Evolutionary conservation across 2,888 invertebrate genomes (phyloP), one percentile per base, ranked within the genome.

Genomic region (Xestia c-nigrum): DNA sequence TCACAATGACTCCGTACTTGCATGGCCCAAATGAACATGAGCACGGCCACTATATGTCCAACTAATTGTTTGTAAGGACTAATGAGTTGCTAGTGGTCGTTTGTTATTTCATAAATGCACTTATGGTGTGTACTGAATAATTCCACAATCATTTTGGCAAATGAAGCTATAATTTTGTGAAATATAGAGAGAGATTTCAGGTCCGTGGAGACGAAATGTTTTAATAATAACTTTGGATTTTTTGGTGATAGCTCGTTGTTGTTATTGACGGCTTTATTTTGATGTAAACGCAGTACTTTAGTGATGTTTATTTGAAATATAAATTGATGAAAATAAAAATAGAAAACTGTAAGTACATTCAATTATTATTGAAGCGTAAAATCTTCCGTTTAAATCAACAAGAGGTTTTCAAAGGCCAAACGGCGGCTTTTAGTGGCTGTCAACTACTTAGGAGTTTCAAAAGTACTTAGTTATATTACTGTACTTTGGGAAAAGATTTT

Each of bases 21-120:
- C 52, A 91, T 92, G 91, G 89, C 83, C 90, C 86, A 88, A 92
- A 92, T 92, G 86, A 89, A 88, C 85, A 80, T 74, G 74, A 75
- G 78, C 74, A 83, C 84, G 77, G 78, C 82, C 73, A 85, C 83
- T 84, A 86, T 87, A 87, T 87, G 88, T 86, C 74, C 80, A 83
- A 86, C 72, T 74, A 85, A 85, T 84, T 84, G 83, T 72, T 87
- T 85, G 81, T 88, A 87, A 77, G 74, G 40, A 89, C 90, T 89
- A 89, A 89, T 89, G 90, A 90, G 89, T 89, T 86, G 90, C 88
- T 89, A 89, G 88, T 90, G 86, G 75, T 76, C 86, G 85, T 85
- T 80, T 84, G 82, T 84, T 86, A 88, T 88, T 83, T 85, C 80
- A 84, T 77, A 80, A 77, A 64, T 78, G 74, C 66, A 76, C 73